Conservation (phyloP, 2,888 invertebrate species). For the Drosophila infuscata region DNA sequence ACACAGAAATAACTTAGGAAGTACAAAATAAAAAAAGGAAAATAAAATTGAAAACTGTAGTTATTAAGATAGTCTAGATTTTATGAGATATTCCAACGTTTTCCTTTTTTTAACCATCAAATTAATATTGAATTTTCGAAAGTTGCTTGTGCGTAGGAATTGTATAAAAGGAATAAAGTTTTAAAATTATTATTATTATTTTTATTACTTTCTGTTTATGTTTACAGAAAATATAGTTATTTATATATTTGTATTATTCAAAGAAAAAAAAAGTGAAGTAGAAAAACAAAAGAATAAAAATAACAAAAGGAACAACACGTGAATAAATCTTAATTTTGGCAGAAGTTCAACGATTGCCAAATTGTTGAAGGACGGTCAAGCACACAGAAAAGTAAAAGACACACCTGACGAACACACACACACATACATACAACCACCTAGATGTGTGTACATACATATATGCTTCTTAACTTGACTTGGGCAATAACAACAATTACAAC, state of each 20-base stretch:
- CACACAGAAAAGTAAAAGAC: constrained; percentile 30
- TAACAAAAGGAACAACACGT: background rate
- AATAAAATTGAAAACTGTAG: background rate
- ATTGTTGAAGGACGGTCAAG: constrained; percentile 55
- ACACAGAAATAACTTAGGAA: constrained; percentile 7
- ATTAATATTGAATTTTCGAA: background rate
- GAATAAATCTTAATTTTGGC: background rate
- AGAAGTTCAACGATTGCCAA: constrained; percentile 22
- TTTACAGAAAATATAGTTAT: background rate
- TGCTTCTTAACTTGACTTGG: constrained; percentile 33
- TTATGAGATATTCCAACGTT: background rate
- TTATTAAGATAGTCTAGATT: constrained; percentile 11
- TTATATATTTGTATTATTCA: background rate
- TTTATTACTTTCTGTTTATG: no score
- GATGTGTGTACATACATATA: constrained; percentile 4
- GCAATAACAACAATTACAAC: constrained; percentile 33
- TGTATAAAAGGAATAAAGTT: background rate
- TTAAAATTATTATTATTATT: no score
- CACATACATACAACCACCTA: background rate
- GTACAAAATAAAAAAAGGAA: constrained; percentile 14
- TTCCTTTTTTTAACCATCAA: background rate
- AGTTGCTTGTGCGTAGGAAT: background rate
- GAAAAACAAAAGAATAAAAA: background rate
- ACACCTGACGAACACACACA: constrained; percentile 38
- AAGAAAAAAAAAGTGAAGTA: background rate